Conservation (phyloP, 2,888 invertebrate genomes). For the Argyresthia goedartella region DNA sequence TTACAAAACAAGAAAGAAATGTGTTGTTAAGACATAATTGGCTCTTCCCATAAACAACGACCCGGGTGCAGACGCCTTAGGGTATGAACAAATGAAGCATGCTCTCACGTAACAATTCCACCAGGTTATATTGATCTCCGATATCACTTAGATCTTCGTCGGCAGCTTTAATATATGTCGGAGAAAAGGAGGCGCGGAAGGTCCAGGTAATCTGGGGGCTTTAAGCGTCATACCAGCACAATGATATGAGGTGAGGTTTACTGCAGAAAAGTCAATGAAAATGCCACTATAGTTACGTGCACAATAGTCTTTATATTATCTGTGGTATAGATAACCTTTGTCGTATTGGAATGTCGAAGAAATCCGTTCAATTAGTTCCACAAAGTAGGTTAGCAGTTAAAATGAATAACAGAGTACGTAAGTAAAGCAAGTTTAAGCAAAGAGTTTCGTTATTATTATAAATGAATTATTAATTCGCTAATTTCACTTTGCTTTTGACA, state of each 20-base stretch:
- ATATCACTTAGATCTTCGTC: neutral
- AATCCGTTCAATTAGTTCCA: too few species aligned
- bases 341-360: too few species aligned
- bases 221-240: constrained; percentile 33
- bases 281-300: too few species aligned
- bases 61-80: constrained; percentile 43
- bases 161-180: neutral
- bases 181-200: constrained; percentile 13
- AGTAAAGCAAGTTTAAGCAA: too few species aligned
- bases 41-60: constrained; percentile 52
- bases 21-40: constrained; percentile 56
- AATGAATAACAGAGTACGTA: too few species aligned
- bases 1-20: constrained; percentile 38
- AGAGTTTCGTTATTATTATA: too few species aligned
- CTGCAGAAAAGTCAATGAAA: too few species aligned
- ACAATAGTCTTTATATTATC: too few species aligned
- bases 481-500: too few species aligned
- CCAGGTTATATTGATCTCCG: constrained; percentile 28
- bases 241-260: constrained; percentile 25
- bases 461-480: too few species aligned
- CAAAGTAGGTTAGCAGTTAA: too few species aligned
- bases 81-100: constrained; percentile 54
- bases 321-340: too few species aligned
- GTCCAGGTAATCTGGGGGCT: constrained; percentile 21
- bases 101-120: constrained; percentile 40